A percentile compares a stretch with the other conserved stretches of the same genome.
Conservation (phyloP, 64 coral and sea anemone species). For the Stylophora pistillata region DNA sequence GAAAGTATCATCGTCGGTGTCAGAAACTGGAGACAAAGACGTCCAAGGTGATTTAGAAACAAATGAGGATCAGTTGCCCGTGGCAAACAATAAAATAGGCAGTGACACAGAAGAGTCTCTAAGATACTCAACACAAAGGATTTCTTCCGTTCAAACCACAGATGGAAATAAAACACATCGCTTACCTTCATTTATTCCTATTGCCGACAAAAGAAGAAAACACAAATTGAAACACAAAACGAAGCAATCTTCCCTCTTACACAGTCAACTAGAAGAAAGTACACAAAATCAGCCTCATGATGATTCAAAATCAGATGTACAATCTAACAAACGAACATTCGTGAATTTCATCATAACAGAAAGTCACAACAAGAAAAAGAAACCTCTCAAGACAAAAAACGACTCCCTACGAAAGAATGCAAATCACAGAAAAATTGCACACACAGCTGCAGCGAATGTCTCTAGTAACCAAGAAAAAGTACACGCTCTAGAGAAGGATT, state of each 20-base stretch:
- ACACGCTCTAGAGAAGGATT: neutral
- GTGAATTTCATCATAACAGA: conserved; percentile 4
- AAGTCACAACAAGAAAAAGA: neutral
- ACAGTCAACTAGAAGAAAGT: neutral
- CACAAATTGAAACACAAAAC: neutral
- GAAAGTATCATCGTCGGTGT: neutral
- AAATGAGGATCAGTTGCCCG: neutral
- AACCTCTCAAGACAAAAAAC: neutral
- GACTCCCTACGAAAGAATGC: neutral
- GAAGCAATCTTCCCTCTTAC: neutral
- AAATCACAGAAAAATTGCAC: neutral
- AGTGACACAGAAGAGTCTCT: neutral
- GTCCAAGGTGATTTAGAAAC: neutral
- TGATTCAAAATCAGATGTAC: neutral
- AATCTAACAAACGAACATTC: neutral
- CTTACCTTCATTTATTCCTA: conserved; percentile 5
- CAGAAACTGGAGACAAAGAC: neutral
- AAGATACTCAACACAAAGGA: neutral
- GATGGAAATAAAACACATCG: neutral
- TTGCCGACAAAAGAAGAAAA: neutral
- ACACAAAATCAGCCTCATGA: neutral
- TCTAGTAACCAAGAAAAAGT: neutral
- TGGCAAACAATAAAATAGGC: neutral
- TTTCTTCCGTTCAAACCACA: neutral
- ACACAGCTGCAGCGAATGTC: neutral